Evolutionary conservation across 1,140 invertebrate species (phyloP).

Genomic region (Drosophila ercepeae): DNA sequence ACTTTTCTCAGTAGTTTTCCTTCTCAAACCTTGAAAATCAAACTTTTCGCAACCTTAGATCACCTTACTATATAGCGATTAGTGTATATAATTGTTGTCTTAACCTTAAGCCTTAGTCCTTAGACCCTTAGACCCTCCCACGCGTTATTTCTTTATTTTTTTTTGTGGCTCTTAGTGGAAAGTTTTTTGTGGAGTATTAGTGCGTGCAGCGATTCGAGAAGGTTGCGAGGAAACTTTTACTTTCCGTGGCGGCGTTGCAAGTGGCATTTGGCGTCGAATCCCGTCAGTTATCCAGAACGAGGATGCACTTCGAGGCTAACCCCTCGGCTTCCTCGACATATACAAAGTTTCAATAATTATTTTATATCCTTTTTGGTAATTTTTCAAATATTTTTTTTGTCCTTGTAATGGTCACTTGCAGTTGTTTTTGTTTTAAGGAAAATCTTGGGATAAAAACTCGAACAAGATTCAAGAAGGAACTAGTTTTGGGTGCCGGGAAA

Average conservation of each 20-base stretch:
- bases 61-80: too few species aligned
- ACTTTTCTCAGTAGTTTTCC: too few species aligned
- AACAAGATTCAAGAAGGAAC: slow-evolving; percentile 5
- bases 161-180: slow-evolving; percentile 7
- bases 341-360: not conserved
- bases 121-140: too few species aligned
- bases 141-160: not conserved
- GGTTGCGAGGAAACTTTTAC: slow-evolving; percentile 61
- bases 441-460: too few species aligned
- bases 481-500: not conserved
- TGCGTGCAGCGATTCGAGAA: slow-evolving; percentile 35
- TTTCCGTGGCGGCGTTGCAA: slow-evolving; percentile 35
- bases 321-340: not conserved
- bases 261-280: slow-evolving; percentile 17
- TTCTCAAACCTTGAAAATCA: too few species aligned
- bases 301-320: slow-evolving; percentile 26
- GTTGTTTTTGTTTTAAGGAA: not conserved
- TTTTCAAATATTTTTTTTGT: not conserved
- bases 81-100: not conserved
- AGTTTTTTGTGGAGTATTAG: slow-evolving; percentile 39
- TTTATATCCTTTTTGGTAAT: not conserved
- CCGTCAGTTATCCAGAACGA: not conserved
- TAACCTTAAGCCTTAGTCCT: not conserved
- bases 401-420: not conserved
- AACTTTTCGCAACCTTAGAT: too few species aligned